These are phyloP conservation scores for Agrilus mali DNA, from an alignment of 2,888 invertebrate genomes.

Conservation along the genomic window DNA sequence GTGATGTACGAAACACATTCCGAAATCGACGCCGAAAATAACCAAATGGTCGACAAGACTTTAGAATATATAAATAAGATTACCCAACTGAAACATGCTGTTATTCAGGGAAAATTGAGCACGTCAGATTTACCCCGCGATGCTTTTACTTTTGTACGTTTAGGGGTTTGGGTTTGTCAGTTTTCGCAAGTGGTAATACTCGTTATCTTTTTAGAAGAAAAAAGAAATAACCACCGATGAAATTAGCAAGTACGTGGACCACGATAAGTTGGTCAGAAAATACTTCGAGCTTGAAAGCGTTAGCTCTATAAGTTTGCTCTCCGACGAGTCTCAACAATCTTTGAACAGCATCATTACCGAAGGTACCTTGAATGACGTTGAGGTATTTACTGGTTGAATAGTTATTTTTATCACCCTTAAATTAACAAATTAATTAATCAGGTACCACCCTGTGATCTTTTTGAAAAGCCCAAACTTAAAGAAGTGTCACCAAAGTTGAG, in stretches of 20 bases:
- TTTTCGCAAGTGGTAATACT: too few relatives aligned
- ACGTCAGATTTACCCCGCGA: slow-evolving; percentile 9
- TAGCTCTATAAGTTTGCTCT: slow-evolving; percentile 30
- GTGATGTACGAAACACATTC: slow-evolving; percentile 75
- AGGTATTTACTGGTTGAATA: slow-evolving; percentile 10
- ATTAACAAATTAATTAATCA: slow-evolving; percentile 18
- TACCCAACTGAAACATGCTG: slow-evolving; percentile 54
- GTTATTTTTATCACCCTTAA: neutral
- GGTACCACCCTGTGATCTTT: slow-evolving; percentile 59
- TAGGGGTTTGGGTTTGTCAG: too few relatives aligned
- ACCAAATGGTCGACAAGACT: slow-evolving; percentile 55
- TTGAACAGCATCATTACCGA: slow-evolving; percentile 1
- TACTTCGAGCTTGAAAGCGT: slow-evolving; percentile 65
- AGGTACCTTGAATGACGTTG: slow-evolving; percentile 12
- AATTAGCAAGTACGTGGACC: too few relatives aligned
- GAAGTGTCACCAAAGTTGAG: slow-evolving; percentile 42
- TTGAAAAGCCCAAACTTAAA: slow-evolving; percentile 49
- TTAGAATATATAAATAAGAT: slow-evolving; percentile 57
- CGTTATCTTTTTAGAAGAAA: too few relatives aligned
- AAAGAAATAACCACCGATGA: too few relatives aligned
- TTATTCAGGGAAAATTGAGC: slow-evolving; percentile 29
- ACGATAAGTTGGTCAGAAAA: slow-evolving; percentile 53
- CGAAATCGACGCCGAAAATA: slow-evolving; percentile 60
- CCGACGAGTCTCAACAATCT: neutral
- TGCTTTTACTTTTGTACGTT: too few relatives aligned